These are phyloP conservation scores for Heterotilapia buettikoferi DNA, from an alignment of 2,113 vertebrate species.

Conservation along the genomic window DNA sequence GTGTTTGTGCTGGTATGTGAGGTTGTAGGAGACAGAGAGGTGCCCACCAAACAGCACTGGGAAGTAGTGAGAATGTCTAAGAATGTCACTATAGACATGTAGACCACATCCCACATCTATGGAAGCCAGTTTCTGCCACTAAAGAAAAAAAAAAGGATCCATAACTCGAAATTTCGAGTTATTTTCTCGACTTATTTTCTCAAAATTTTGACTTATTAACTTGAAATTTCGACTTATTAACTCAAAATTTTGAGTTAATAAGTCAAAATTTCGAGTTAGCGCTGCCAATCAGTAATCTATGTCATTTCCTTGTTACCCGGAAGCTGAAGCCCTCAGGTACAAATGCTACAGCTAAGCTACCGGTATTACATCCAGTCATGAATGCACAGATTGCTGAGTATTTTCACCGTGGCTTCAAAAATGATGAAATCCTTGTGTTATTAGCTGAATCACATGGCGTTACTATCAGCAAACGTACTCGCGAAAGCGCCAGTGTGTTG, in stretches of 20 bases:
- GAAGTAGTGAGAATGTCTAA: neutral
- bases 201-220: accelerated
- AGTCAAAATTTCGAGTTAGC: accelerated
- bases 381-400: too few species aligned
- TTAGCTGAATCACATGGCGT: accelerated
- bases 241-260: neutral
- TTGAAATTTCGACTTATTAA: accelerated
- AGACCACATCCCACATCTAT: neutral
- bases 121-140: accelerated
- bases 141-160: accelerated
- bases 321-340: neutral
- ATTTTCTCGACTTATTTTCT: accelerated
- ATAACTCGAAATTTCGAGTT: accelerated
- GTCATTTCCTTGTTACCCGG: neutral
- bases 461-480: too few species aligned
- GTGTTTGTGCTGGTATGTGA: neutral
- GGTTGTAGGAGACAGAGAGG: neutral
- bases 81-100: neutral
- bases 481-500: accelerated
- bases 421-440: too few species aligned
- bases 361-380: too few species aligned
- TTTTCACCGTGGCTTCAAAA: too few species aligned
- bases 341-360: neutral
- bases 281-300: neutral
- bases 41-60: neutral